Base-by-base conservation (phyloP, 2,797 vertebrate genomes). In the Meriones psammophilus region DNA sequence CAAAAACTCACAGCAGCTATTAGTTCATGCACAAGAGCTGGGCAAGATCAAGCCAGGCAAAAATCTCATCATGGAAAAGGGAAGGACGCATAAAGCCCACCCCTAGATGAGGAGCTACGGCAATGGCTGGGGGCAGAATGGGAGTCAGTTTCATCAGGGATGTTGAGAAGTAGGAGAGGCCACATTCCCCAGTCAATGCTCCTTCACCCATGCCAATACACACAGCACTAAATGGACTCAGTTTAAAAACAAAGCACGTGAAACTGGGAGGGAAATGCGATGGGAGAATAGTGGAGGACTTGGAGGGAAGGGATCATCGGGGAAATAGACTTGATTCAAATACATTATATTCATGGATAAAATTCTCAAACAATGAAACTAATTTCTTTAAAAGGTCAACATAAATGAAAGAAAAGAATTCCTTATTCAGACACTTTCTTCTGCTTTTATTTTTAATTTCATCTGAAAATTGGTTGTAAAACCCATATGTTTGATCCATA, bases 381-480 rank as follows among this genome's bases (percentile, higher is more conserved):
- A 73, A 58, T 22, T 50, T 54, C 10, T n/a, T 68, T 68, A 54
- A 56, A 87, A 88, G 14, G 2, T 13, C 46, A 28, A 78, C 91
- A 58, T 36, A 10, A 84, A 17, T 62, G 9, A n/a, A 74, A 33
- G 58, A 68, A n/a, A 50, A 81, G 9, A 15, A 10, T 79, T 71
- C 8, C 3, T 76, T 66, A 14, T n/a, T 68, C 36, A 36, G 24
- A 64, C 3, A 18, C 36, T 60, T 64, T 64, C 8, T 85, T 88
- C 54, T 56, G 36, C 28, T 90, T 96, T 91, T 88, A 36, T 73
- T 89, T 58, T 92, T 77, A 91, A 28, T 81, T 54, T 60, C 2
- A 39, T 56, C 28, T 54, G 18, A 64, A 50, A 8, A 60, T 15
- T 46, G 30, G 33, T 15, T 28, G 3, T 80, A 81, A 94, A 86